Evolutionary conservation across 37 sponge, comb jelly and placozoan species (phyloP).

Genomic region (Beroe ovata): DNA sequence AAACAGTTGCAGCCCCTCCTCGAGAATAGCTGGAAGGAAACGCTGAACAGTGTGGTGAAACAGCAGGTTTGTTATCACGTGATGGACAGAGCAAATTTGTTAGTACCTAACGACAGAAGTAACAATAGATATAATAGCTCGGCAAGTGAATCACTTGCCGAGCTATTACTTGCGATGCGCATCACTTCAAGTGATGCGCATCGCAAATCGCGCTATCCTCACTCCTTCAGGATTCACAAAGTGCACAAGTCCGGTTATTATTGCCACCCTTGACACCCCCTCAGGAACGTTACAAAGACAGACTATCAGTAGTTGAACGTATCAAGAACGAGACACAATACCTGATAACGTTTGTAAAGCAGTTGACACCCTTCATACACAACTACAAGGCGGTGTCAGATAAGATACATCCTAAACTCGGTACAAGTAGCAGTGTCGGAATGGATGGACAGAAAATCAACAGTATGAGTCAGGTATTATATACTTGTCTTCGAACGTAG

Average conservation of each 20-base stretch:
- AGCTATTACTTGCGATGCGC: too few relatives aligned
- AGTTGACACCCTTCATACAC: slow-evolving; percentile 60
- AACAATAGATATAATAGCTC: too few relatives aligned
- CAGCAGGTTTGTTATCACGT: too few relatives aligned
- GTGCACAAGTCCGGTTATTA: too few relatives aligned
- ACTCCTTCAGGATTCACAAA: too few relatives aligned
- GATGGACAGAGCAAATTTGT: too few relatives aligned
- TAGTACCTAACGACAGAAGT: too few relatives aligned
- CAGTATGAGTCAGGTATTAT: slow-evolving; percentile 44
- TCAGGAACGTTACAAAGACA: slow-evolving; percentile 66
- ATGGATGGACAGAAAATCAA: slow-evolving; percentile 15
- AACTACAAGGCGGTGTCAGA: slow-evolving; percentile 65
- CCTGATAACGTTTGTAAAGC: slow-evolving; percentile 56
- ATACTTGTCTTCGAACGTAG: too few relatives aligned
- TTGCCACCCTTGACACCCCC: too few relatives aligned
- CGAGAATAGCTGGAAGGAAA: slow-evolving; percentile 63
- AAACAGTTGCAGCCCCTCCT: slow-evolving; percentile 46
- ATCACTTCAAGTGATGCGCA: too few relatives aligned
- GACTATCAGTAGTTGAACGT: slow-evolving; percentile 49
- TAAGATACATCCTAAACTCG: slow-evolving; percentile 52
- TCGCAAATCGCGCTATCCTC: too few relatives aligned
- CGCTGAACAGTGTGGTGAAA: slow-evolving; percentile 49
- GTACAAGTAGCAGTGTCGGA: neutral
- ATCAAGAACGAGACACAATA: slow-evolving; percentile 39
- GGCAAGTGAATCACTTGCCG: too few relatives aligned